Evolutionary conservation across 1,140 invertebrate genomes (phyloP), one percentile per base, ranked within the genome.

Genomic region (Apocrypta bakeri): DNA sequence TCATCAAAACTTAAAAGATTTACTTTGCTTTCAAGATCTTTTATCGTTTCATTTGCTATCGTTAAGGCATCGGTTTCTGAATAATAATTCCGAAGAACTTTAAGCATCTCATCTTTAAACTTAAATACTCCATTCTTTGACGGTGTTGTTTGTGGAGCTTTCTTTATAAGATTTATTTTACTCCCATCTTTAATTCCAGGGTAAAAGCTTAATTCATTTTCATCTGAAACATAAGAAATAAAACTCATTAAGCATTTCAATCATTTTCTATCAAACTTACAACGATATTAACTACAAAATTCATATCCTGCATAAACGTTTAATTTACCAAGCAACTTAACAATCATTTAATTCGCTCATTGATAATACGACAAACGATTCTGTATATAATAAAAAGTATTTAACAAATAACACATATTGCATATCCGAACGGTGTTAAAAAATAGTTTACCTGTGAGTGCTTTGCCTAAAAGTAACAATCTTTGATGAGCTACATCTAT

Each of bases 151-250:
- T 88, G 87, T 64, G 83, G 81, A 1, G 85, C 37, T 64, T 91
- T 92, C 4, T 89, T 87, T 7, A 92, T 86, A 78, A 92, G 85
- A 83, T 89, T 90, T 71, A 92, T 74, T 76, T 90, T 92, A 37
- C 87, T 88, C 2, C 90, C 91, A 40, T 92, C 91, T 80, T 90
- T 92, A 8, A 92, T 92, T 40, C 89, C 91, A 12, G 91, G 90
- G 73, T 92, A 92, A 82, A 92, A 92, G 84, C 89, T 90, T 79
- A 92, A 81, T 12, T 86, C 85, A 79, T 92, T 90, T 72, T 91
- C 90, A 81, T 92, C 91, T 92, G 73, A 64, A 88, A 89, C n/a
- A n/a, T 37, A 76, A 33, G 21, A 68, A 72, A 73, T 6, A 42
- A 40, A 31, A 33, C 17, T 6, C 12, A 6, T 31, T 68, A 1